Evolutionary conservation across 2,888 invertebrate species (phyloP).

Genomic region (Sphaerophoria taeniata): DNA sequence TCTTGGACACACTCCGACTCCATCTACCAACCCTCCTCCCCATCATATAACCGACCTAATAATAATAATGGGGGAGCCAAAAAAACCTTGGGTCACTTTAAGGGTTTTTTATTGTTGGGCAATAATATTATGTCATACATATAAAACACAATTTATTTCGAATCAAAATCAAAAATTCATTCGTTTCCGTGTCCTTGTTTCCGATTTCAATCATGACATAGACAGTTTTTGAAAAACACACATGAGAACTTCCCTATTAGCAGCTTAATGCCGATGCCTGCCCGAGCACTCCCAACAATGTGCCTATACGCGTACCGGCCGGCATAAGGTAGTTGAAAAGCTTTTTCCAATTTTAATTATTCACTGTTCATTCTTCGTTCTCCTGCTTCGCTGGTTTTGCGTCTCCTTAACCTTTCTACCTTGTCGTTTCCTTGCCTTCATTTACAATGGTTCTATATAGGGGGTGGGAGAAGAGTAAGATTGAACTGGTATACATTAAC

Average conservation of each 20-base stretch:
- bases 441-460: background rate
- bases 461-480: background rate
- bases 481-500: constrained; percentile 3
- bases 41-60: background rate
- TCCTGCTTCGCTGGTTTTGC: background rate
- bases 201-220: constrained; percentile 44
- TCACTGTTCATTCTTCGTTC: constrained; percentile 17
- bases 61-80: background rate
- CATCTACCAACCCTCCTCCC: too few relatives aligned
- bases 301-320: background rate
- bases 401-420: background rate
- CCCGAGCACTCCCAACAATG: background rate
- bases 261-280: constrained; percentile 13
- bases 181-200: constrained; percentile 48
- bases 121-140: constrained; percentile 59
- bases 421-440: background rate
- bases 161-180: constrained; percentile 66
- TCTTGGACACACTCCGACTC: background rate
- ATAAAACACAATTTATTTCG: constrained; percentile 68
- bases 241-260: constrained; percentile 8
- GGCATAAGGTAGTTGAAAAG: constrained; percentile 15
- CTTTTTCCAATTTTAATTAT: constrained; percentile 59
- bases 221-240: constrained; percentile 21
- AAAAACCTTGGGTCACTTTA: constrained; percentile 51
- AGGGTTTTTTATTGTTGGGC: constrained; percentile 56